phyloP scores from a whole-genome alignment of 2,888 invertebrate genomes.

The Zootermopsis nevadensis region DNA sequence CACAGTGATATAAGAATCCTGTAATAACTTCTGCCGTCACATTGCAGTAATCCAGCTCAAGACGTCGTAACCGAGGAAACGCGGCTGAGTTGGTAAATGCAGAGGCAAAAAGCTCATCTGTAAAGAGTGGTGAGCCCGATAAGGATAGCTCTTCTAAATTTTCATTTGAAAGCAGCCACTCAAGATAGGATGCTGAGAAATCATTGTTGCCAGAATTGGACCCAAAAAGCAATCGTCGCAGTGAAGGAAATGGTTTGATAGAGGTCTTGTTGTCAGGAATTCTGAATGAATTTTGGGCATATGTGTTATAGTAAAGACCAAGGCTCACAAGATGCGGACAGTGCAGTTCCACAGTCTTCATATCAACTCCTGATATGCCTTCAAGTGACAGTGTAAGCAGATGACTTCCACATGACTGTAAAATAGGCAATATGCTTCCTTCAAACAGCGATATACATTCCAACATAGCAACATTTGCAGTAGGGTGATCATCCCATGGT shows the following conservation, averaged over 20 bases:
- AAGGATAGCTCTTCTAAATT: conserved; percentile 52
- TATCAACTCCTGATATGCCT: conserved; percentile 51
- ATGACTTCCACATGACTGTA: conserved; percentile 49
- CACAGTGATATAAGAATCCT: conserved; percentile 52
- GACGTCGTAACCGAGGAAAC: conserved; percentile 51
- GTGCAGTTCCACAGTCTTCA: conserved; percentile 46
- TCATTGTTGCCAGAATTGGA: conserved; percentile 52
- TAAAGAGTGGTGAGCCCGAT: conserved; percentile 53
- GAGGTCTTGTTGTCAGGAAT: conserved; percentile 42
- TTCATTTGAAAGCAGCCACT: conserved; percentile 52
- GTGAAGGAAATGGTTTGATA: conserved; percentile 50
- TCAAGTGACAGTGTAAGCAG: conserved; percentile 52
- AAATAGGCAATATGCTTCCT: conserved; percentile 52
- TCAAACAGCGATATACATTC: conserved; percentile 47
- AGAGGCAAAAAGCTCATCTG: conserved; percentile 51
- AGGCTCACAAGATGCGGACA: conserved; percentile 51
- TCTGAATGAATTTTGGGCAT: conserved; percentile 48
- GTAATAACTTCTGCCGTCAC: conserved; percentile 52
- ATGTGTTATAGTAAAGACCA: conserved; percentile 53
- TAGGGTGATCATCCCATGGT: conserved; percentile 40
- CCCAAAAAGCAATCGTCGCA: conserved; percentile 52
- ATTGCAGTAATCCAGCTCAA: conserved; percentile 54
- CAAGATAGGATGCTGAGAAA: conserved; percentile 52
- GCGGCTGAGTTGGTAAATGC: conserved; percentile 50
- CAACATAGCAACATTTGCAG: not conserved